A percentile compares a stretch with the other conserved stretches of the same genome.
Conservation (phyloP, 2,888 invertebrate species). For the Panopea generosa region DNA sequence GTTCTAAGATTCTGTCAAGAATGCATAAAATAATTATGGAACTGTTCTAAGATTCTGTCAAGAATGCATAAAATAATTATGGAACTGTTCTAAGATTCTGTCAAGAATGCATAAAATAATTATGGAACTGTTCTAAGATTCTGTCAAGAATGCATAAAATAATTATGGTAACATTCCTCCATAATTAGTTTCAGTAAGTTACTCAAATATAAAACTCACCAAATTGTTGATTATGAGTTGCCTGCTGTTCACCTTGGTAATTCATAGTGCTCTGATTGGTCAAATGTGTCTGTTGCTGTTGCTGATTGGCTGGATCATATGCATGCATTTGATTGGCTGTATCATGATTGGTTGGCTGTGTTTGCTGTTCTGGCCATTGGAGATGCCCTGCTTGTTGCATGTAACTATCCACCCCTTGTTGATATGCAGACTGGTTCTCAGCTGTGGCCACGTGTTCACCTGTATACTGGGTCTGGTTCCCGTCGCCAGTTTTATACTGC, state of each 20-base stretch:
- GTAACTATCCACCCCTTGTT: too few relatives aligned
- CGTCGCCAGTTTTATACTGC: too few relatives aligned
- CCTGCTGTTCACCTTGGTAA: slow-evolving; percentile 21
- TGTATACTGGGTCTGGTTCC: neutral
- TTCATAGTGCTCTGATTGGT: slow-evolving; percentile 40
- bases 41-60: too few relatives aligned
- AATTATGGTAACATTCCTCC: too few relatives aligned
- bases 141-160: too few relatives aligned
- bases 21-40: too few relatives aligned
- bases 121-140: too few relatives aligned
- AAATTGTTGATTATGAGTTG: slow-evolving; percentile 20
- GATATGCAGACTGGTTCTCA: slow-evolving; percentile 5
- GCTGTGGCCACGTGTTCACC: neutral
- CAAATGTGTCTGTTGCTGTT: slow-evolving; percentile 26
- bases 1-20: too few relatives aligned
- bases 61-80: too few relatives aligned
- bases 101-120: too few relatives aligned
- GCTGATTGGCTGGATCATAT: slow-evolving; percentile 53
- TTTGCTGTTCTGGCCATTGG: slow-evolving; percentile 46
- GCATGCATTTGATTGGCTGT: slow-evolving; percentile 19
- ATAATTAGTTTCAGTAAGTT: too few relatives aligned
- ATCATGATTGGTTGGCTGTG: slow-evolving; percentile 26
- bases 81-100: too few relatives aligned
- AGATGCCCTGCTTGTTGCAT: slow-evolving; percentile 23
- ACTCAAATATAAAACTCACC: slow-evolving; percentile 4